Evolutionary conservation across 2,797 vertebrate species (phyloP).

Genomic region (Eulemur mongoz): DNA sequence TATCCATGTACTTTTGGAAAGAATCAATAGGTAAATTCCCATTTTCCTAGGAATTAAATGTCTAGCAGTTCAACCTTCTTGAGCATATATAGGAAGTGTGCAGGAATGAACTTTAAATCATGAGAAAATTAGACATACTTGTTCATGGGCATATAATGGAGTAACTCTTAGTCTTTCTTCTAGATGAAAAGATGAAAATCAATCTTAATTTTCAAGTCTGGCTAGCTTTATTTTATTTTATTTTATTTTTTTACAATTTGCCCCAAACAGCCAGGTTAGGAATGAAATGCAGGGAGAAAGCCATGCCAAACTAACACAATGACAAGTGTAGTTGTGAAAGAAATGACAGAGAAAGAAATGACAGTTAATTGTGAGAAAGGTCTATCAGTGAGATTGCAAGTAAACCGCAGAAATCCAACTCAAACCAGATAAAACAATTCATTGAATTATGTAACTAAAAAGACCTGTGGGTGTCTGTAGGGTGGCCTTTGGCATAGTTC

Average conservation of each 20-base stretch:
- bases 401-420: neutral
- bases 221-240: neutral
- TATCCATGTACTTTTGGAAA: neutral
- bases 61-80: constrained; percentile 14
- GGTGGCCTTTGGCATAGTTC: neutral
- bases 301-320: neutral
- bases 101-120: neutral
- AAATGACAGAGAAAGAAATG: neutral
- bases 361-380: neutral
- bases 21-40: neutral
- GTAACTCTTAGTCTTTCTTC: neutral
- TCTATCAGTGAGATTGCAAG: neutral
- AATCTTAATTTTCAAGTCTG: constrained; percentile 37
- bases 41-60: constrained; percentile 36
- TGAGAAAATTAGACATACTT: constrained; percentile 27
- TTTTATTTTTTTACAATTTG: neutral
- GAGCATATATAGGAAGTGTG: neutral
- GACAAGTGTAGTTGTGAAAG: neutral
- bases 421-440: neutral
- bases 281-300: neutral
- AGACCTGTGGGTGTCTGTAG: neutral
- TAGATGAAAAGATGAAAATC: neutral
- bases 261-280: neutral
- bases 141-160: neutral
- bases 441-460: neutral